These are phyloP conservation scores for Cottus gobio DNA, from an alignment of 2,113 vertebrate genomes.

Conservation along the genomic window DNA sequence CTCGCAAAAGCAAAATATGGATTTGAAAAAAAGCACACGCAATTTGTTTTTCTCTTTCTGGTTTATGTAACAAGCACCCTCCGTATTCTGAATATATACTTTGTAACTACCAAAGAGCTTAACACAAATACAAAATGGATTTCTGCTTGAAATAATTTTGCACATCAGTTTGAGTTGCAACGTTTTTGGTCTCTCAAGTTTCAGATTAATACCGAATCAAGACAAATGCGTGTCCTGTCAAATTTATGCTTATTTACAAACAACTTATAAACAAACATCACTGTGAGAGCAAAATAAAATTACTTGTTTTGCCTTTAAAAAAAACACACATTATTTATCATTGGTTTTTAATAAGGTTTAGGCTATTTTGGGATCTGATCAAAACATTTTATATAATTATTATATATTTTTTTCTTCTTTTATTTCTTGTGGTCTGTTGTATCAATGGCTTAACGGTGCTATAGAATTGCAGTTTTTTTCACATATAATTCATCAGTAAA, in stretches of 20 bases:
- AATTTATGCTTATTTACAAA: conserved; percentile 45
- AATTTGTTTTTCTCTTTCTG: background rate
- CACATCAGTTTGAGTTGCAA: conserved; percentile 28
- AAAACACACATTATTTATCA: background rate
- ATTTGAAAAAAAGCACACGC: conserved; percentile 11
- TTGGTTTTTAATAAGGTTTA: background rate
- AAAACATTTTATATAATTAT: background rate
- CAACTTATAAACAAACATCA: conserved; percentile 28
- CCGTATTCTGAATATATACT: background rate
- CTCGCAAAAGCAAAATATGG: background rate
- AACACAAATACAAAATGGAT: conserved; percentile 34
- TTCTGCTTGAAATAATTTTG: conserved; percentile 29
- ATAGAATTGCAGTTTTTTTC: background rate
- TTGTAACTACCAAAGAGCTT: conserved; percentile 25
- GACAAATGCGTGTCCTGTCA: conserved; percentile 3
- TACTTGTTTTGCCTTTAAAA: too few relatives aligned
- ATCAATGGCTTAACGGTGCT: background rate
- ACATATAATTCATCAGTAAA: background rate
- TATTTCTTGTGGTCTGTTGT: background rate
- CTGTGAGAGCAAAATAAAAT: background rate
- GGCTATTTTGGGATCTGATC: background rate
- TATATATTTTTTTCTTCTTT: background rate
- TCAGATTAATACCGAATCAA: conserved; percentile 39
- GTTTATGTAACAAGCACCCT: background rate
- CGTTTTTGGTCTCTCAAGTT: conserved; percentile 23